Evolutionary conservation across 1,140 invertebrate genomes (phyloP).

Genomic region (Schlechtendalia chinensis): DNA sequence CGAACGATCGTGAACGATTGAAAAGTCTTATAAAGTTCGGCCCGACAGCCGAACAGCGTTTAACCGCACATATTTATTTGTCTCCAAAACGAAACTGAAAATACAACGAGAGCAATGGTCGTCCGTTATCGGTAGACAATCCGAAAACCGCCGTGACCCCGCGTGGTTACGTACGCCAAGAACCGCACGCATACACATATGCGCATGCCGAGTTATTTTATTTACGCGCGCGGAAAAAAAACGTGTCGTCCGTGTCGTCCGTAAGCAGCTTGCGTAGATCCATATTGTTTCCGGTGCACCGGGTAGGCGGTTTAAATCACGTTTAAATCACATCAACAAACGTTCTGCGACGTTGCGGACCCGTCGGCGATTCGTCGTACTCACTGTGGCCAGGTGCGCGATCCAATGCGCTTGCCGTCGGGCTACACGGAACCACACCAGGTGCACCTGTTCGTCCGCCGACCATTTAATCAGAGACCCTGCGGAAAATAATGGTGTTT

Average conservation of each 20-base stretch:
- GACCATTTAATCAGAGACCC: slow-evolving; percentile 73
- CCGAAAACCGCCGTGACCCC: too few relatives aligned
- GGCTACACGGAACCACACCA: slow-evolving; percentile 80
- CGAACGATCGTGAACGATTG: slow-evolving; percentile 22
- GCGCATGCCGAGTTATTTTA: too few relatives aligned
- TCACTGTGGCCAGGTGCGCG: slow-evolving; percentile 70
- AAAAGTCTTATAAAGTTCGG: neutral
- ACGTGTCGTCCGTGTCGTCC: too few relatives aligned
- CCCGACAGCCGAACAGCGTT: neutral
- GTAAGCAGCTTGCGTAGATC: too few relatives aligned
- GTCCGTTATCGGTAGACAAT: neutral
- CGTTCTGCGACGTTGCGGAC: too few relatives aligned
- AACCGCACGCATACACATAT: too few relatives aligned
- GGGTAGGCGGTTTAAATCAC: too few relatives aligned
- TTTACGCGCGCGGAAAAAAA: too few relatives aligned
- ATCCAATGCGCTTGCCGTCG: slow-evolving; percentile 72
- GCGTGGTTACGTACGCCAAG: too few relatives aligned
- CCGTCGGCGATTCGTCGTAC: neutral
- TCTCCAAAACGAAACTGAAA: neutral
- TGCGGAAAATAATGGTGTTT: slow-evolving; percentile 58
- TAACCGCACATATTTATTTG: slow-evolving; percentile 3
- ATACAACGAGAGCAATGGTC: neutral
- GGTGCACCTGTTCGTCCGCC: slow-evolving; percentile 63
- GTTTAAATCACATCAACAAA: too few relatives aligned
- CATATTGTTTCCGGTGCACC: too few relatives aligned